Conservation (phyloP, 2,797 vertebrate genomes). For the Oceanodroma leucorhoa region DNA sequence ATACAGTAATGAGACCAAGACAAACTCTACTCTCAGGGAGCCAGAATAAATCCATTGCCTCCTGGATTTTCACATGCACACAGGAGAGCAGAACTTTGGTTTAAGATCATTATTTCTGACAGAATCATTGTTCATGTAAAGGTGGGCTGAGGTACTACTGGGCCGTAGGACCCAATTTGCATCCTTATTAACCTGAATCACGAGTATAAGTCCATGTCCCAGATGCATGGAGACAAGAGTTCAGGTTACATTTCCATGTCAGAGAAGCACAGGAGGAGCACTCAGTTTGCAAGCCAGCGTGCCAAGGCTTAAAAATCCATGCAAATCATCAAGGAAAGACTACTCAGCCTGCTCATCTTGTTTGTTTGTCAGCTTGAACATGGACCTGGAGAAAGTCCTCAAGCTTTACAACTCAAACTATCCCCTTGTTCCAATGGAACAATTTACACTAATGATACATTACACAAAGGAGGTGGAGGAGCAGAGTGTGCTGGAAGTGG, state of each 20-base stretch:
- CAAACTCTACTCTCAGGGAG: neutral
- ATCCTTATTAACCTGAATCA: neutral
- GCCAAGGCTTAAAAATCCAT: neutral
- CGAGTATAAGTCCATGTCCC: neutral
- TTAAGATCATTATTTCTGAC: neutral
- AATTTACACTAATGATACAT: neutral
- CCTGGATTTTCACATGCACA: neutral
- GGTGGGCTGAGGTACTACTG: neutral
- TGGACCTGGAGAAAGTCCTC: neutral
- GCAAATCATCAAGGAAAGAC: neutral
- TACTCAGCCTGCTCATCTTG: neutral
- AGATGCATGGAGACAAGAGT: neutral
- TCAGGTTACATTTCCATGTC: neutral
- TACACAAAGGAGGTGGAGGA: neutral
- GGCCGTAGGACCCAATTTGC: neutral
- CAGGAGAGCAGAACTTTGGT: neutral
- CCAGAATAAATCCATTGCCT: neutral
- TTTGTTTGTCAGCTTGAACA: neutral
- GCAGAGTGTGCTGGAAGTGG: neutral
- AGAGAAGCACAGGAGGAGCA: neutral
- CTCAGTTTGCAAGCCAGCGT: neutral
- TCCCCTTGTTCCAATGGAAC: neutral
- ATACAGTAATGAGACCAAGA: neutral
- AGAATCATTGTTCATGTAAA: neutral
- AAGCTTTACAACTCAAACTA: neutral